Base-by-base conservation (phyloP, 2,888 invertebrate species). In the Agrochola lota region DNA sequence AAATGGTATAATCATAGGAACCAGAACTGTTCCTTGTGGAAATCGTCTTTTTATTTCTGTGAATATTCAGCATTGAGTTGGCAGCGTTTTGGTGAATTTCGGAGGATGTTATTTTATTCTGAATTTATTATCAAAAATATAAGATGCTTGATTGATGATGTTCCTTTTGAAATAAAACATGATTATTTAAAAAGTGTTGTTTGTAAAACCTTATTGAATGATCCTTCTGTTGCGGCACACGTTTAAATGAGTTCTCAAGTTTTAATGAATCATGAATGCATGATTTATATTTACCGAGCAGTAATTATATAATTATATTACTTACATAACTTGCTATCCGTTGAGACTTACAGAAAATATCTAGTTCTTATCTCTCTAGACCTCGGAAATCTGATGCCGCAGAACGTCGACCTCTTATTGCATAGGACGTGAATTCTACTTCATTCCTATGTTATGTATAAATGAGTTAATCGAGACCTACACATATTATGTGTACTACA, bases 351-450 rank as follows among this genome's bases (percentile, higher is more conserved):
- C 68, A 79, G 62, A 84, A 62, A 66, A 64, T 46, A 70, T 30
- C 8, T 60, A 57, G 5, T 23, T 66, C 67, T 80, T 81, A 85
- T 85, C 83, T 86, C 59, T 30, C 15, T 30, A 30, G 30, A 30
- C 66, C 76, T 77, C 30, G 64, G 87, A 87, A 88, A 88, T 81
- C 83, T 72, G 71, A 88, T 86, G 74, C 73, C 55, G 30, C 59
- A 60, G 85, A 82, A 77, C 87, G 72, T 77, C 80, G 85, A 87
- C 87, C 87, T 83, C 78, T 78, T 67, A 74, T 43, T 71, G 63
- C 83, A 71, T 64, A 30, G 66, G 20, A 30, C 59, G n/a, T 72
- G 60, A 71, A 67, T 60, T 71, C 62, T 74, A 73, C 67, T 74
- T 70, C 66, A 83, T 86, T 72, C 59, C 71, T 60, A 75, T 71